Evolutionary conservation across 2,888 invertebrate genomes (phyloP).

Genomic region (Eristalinus aeneus): DNA sequence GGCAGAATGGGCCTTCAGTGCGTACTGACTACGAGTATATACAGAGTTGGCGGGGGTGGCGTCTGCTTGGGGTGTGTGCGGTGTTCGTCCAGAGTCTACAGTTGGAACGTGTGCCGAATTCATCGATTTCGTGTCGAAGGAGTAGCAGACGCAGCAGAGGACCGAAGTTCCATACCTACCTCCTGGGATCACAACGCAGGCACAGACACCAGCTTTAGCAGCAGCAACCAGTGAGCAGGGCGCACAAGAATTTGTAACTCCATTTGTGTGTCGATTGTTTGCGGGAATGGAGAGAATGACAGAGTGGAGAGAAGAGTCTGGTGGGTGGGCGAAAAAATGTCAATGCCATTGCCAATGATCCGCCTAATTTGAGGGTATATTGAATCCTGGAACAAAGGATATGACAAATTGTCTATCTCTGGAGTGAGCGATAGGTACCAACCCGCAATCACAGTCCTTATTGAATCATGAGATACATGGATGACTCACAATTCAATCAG

Average conservation of each 20-base stretch:
- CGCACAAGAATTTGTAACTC: slow-evolving; percentile 60
- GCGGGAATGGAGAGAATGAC: slow-evolving; percentile 32
- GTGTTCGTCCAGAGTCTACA: slow-evolving; percentile 11
- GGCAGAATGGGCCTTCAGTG: slow-evolving; percentile 31
- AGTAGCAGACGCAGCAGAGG: not conserved
- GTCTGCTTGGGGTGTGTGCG: not conserved
- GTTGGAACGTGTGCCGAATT: slow-evolving; percentile 65
- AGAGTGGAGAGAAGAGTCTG: not conserved
- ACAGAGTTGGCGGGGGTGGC: not conserved
- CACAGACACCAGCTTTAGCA: not conserved
- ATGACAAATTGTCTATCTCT: slow-evolving; percentile 66
- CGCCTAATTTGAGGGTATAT: slow-evolving; percentile 57
- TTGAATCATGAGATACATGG: slow-evolving; percentile 23
- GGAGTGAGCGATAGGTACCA: slow-evolving; percentile 43
- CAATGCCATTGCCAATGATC: slow-evolving; percentile 48
- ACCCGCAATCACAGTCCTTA: not conserved
- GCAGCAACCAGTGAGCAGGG: slow-evolving; percentile 24
- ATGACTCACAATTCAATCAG: not conserved
- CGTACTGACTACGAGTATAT: slow-evolving; percentile 13
- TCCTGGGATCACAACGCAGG: not conserved
- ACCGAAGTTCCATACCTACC: not conserved
- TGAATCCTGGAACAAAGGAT: slow-evolving; percentile 51
- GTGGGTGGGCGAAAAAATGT: slow-evolving; percentile 26
- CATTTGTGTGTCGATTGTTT: slow-evolving; percentile 58
- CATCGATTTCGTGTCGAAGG: slow-evolving; percentile 55